phyloP scores from a whole-genome alignment of 2,113 vertebrate genomes.

The Aleadryas rufinucha region DNA sequence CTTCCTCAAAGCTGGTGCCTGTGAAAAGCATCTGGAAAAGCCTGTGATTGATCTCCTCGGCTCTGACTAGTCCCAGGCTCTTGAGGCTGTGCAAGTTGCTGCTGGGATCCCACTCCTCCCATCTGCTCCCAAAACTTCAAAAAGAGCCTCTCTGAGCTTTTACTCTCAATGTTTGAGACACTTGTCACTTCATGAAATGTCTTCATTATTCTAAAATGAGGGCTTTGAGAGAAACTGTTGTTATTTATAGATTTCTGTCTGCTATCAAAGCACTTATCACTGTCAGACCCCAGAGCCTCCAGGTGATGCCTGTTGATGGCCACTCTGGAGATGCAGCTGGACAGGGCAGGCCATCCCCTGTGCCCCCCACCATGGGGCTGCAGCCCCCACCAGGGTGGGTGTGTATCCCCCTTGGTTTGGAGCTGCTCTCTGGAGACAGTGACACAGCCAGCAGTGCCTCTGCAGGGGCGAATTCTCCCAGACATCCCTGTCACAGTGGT shows the following conservation, averaged over 20 bases:
- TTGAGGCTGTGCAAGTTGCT: not conserved
- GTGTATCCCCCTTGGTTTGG: not conserved
- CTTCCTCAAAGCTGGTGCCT: not conserved
- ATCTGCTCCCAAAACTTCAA: not conserved
- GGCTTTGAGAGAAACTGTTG: slow-evolving; percentile 5
- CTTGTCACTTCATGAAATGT: slow-evolving; percentile 23
- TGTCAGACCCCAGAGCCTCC: not conserved
- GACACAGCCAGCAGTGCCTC: not conserved
- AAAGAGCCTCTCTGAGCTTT: not conserved
- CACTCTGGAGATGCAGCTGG: not conserved
- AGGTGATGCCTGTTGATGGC: not conserved
- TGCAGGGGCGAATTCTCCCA: accelerated
- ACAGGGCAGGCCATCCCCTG: not conserved
- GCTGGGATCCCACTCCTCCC: not conserved
- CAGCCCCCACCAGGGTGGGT: accelerated
- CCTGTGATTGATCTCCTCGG: not conserved
- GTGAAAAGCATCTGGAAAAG: not conserved
- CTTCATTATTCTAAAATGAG: slow-evolving; percentile 45
- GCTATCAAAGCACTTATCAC: not conserved
- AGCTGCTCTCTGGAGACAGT: accelerated
- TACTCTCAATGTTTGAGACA: not conserved
- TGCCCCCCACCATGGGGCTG: not conserved
- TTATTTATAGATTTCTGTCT: slow-evolving; percentile 50
- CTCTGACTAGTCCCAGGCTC: not conserved
- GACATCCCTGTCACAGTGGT: not conserved